Percentiles rank a stretch among this genome's conserved stretches.
Conservation (phyloP, 2,113 vertebrate species). For the Chloroceryle aenea region DNA sequence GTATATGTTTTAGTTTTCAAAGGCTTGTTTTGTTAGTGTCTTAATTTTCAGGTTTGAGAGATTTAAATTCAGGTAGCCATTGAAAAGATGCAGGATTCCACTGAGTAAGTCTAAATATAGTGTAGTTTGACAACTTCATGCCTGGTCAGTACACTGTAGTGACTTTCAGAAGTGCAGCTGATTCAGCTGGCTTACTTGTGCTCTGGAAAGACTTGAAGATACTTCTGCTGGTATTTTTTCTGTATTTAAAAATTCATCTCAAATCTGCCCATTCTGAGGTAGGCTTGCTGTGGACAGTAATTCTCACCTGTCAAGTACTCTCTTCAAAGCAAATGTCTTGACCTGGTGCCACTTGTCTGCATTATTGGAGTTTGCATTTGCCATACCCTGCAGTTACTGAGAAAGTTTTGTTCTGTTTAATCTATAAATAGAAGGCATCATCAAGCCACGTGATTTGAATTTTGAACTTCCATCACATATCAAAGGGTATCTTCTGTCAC, state of each 20-base stretch:
- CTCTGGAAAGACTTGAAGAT: background rate
- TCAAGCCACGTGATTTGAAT: background rate
- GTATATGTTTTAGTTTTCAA: background rate
- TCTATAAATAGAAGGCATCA: background rate
- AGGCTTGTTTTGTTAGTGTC: background rate
- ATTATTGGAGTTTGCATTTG: background rate
- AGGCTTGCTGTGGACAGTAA: background rate
- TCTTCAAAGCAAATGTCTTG: background rate
- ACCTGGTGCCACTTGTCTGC: background rate
- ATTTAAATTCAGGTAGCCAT: background rate
- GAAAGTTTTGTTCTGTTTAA: constrained; percentile 3
- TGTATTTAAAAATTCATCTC: background rate
- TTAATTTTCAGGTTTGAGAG: background rate
- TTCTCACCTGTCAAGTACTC: background rate
- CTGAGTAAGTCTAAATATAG: background rate
- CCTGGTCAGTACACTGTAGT: background rate
- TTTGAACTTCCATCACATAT: background rate
- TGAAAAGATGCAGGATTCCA: background rate
- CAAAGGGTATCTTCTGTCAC: background rate
- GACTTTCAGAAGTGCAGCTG: background rate
- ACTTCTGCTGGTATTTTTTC: background rate
- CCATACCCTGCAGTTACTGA: background rate
- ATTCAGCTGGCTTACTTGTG: background rate
- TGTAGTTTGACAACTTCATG: background rate
- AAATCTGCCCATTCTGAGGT: background rate